Conservation (phyloP, 37 sponge, comb jelly and placozoan species). For the Halichondria panicea region DNA sequence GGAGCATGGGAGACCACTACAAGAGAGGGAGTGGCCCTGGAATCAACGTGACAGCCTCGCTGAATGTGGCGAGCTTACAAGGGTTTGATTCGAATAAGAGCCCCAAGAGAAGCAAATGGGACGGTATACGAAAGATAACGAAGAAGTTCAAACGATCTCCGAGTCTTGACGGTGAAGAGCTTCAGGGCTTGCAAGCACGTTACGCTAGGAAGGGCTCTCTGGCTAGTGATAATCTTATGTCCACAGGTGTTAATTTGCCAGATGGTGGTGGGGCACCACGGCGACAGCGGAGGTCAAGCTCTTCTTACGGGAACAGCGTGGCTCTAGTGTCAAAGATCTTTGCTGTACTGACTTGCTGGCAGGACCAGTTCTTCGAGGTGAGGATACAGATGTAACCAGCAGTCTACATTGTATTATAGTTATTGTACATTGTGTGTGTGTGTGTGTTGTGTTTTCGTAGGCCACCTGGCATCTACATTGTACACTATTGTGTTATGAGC, state of each 20-base stretch:
- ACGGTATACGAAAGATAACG: background rate
- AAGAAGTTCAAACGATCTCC: constrained; percentile 5
- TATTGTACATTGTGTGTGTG: too few relatives aligned
- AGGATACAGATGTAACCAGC: background rate
- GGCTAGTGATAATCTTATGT: background rate
- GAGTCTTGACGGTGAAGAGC: constrained; percentile 19
- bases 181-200: background rate
- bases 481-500: too few relatives aligned
- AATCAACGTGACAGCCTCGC: constrained; percentile 3
- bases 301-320: constrained; percentile 4
- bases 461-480: too few relatives aligned
- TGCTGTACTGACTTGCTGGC: constrained; percentile 49
- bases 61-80: background rate
- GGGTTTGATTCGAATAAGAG: background rate
- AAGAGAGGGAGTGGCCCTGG: background rate
- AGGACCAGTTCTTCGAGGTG: constrained; percentile 51
- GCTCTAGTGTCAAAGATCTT: constrained; percentile 49
- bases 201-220: background rate
- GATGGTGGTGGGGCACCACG: constrained; percentile 6
- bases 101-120: constrained; percentile 6
- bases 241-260: background rate
- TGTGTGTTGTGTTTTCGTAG: too few relatives aligned
- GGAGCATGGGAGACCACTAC: background rate
- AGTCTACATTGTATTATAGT: too few relatives aligned
- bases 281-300: background rate